A percentile compares a stretch with the other conserved stretches of the same genome.
phyloP scores from a whole-genome alignment of 92 coral and sea anemone species.

The Epizoanthus fatuus region DNA sequence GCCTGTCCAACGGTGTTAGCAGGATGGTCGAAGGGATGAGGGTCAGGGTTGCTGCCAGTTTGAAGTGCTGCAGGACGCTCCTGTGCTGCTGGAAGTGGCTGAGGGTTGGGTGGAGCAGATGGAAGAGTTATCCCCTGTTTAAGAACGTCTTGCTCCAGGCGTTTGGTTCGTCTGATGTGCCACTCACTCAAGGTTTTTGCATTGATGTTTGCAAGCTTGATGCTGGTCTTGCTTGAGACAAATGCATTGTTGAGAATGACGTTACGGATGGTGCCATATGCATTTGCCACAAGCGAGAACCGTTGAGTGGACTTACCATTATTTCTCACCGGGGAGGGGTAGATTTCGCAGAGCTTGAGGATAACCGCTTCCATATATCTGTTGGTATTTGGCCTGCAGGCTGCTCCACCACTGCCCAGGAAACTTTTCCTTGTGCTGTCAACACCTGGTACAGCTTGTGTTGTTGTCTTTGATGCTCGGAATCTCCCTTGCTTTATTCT shows the following conservation, averaged over 20 bases:
- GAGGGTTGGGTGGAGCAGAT: no score
- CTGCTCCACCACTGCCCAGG: not conserved
- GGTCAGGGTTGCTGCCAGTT: not conserved
- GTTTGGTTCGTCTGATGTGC: not conserved
- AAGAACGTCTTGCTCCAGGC: no score
- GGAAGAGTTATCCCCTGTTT: no score
- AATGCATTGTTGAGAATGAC: not conserved
- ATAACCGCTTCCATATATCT: not conserved
- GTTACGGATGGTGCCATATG: not conserved
- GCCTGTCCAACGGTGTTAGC: slow-evolving; percentile 49
- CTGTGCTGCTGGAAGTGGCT: slow-evolving; percentile 9
- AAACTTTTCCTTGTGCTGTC: slow-evolving; percentile 28
- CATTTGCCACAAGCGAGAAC: no score
- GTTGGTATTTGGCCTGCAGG: not conserved
- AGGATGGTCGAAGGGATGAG: not conserved
- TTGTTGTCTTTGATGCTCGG: not conserved
- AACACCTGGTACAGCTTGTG: not conserved
- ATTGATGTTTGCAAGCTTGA: slow-evolving; percentile 41
- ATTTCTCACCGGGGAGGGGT: no score
- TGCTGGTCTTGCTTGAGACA: slow-evolving; percentile 20
- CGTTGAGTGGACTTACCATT: no score
- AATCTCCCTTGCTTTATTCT: slow-evolving; percentile 13
- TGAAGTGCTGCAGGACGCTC: not conserved
- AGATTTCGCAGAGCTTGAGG: no score
- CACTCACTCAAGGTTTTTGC: slow-evolving; percentile 28